These are phyloP conservation scores for Triplophysa rosa DNA, from an alignment of 2,113 vertebrate genomes.

Conservation along the genomic window DNA sequence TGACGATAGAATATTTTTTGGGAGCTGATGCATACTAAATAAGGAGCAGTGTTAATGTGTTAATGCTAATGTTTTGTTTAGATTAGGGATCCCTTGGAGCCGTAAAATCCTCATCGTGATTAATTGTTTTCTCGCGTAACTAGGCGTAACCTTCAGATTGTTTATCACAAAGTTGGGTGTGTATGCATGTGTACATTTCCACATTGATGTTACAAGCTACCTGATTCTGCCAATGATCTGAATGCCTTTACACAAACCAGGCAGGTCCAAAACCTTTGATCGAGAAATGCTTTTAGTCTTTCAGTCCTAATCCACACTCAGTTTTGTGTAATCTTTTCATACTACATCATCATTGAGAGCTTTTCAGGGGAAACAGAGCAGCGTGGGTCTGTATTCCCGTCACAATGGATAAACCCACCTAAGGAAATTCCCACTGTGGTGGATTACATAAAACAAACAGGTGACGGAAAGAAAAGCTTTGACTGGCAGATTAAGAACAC, in stretches of 20 bases:
- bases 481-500: background rate
- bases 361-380: constrained; percentile 3
- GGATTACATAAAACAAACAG: background rate
- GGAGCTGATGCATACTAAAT: background rate
- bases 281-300: background rate
- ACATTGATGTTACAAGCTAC: constrained; percentile 30
- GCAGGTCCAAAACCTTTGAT: background rate
- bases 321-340: background rate
- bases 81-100: background rate
- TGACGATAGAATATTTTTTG: background rate
- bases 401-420: background rate
- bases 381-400: background rate
- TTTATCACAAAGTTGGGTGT: constrained; percentile 19
- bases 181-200: background rate
- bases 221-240: background rate
- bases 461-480: background rate
- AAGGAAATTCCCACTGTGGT: constrained; percentile 2
- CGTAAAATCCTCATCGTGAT: background rate
- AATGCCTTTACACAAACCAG: background rate
- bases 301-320: background rate
- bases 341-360: background rate
- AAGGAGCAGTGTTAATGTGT: too few relatives aligned
- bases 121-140: constrained; percentile 37
- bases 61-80: too few relatives aligned
- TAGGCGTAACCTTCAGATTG: constrained; percentile 20